phyloP scores from a whole-genome alignment of 2,888 invertebrate species.

The Marasmarcha lunaedactyla region DNA sequence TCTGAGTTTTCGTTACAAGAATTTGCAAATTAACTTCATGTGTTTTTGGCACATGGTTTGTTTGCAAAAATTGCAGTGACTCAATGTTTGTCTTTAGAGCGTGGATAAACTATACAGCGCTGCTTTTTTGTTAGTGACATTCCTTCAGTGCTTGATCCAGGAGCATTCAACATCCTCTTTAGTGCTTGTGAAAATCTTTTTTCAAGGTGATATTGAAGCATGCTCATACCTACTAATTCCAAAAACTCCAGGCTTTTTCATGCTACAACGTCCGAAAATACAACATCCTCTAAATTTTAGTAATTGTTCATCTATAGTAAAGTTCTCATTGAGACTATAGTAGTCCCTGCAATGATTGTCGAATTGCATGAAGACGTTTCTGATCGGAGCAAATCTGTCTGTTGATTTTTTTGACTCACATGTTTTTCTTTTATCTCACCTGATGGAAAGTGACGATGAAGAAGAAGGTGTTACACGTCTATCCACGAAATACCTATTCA shows the following conservation, averaged over 20 bases:
- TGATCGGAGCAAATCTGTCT: not conserved
- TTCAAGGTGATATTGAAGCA: not conserved
- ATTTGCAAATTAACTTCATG: constrained; percentile 9
- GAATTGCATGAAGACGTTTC: constrained; percentile 2
- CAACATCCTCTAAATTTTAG: too few relatives aligned
- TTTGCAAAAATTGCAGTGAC: constrained; percentile 9
- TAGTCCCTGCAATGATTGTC: not conserved
- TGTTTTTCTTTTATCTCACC: too few relatives aligned
- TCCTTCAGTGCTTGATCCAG: too few relatives aligned
- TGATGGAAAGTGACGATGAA: too few relatives aligned
- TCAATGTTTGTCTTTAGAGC: not conserved
- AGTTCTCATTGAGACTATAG: constrained; percentile 1
- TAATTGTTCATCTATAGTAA: too few relatives aligned
- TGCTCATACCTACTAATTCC: not conserved
- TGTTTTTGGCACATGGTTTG: constrained; percentile 8
- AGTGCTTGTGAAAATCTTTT: too few relatives aligned
- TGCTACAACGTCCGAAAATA: not conserved
- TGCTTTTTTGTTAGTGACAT: too few relatives aligned
- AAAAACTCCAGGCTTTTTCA: not conserved
- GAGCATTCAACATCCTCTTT: too few relatives aligned
- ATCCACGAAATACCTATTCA: too few relatives aligned
- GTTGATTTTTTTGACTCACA: too few relatives aligned
- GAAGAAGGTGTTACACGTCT: too few relatives aligned
- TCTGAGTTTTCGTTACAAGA: constrained; percentile 3
- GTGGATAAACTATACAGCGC: not conserved